Base-by-base conservation (phyloP, 2,797 vertebrate species). In the Xiphorhynchus erythropygius region DNA sequence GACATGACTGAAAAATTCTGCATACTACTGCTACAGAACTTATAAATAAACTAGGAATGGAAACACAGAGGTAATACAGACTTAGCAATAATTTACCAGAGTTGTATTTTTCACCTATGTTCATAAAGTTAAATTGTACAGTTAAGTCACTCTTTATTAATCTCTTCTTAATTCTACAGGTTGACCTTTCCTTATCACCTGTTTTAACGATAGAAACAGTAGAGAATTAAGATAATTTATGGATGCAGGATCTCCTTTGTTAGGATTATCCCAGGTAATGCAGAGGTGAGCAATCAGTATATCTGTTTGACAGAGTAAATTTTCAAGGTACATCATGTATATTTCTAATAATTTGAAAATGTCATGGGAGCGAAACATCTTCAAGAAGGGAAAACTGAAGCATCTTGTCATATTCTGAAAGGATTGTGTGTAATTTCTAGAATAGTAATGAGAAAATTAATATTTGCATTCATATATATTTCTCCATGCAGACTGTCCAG, bases 41-140 rank as follows among this genome's bases (percentile, higher is more conserved):
- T 96, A 75, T 55, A 93, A 91, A 92, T 96, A 97, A 96, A 93
- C 63, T 73, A 95, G 49, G 68, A 92, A 47, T 82, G 75, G 92
- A 94, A 92, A 87, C 46, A 91, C 41, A 82, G 32, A 84, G 28
- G 25, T 85, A 73, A 37, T 18, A 47, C 30, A 83, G 89, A 95
- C 81, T 87, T 64, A 52, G 67, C 18, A 93, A 80, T 87, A 93
- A 91, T 84, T 87, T 81, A 56, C 24, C 7, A 55, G 39, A 56
- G 21, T 22, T 62, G 10, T 5, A 27, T 59, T 90, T 80, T 91
- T 65, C 25, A 73, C 6, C 19, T 79, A 64, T 74, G 18, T 5
- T 1, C 10, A 24, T 25, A 46, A 39, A 8, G 84, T 33, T 47
- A 82, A 30, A 8, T 67, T 35, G 52, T 81, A 90, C 78, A 68